Conservation (phyloP, 2,797 vertebrate species). For the Cetoscarus ocellatus region DNA sequence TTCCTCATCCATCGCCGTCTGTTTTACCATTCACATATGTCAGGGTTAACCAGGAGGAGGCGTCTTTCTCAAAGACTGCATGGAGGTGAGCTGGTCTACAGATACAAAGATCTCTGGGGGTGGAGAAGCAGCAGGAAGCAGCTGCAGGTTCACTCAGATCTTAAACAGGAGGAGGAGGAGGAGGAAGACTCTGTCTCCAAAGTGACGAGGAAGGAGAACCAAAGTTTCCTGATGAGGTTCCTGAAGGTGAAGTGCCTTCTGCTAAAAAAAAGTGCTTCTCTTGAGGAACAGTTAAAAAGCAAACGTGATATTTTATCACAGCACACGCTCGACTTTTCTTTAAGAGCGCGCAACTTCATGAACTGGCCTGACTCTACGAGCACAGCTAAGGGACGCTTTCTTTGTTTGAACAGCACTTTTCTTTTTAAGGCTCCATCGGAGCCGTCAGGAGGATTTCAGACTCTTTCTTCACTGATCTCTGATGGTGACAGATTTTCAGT, state of each 20-base stretch:
- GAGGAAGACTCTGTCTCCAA: conserved; percentile 21
- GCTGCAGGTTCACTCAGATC: too few relatives aligned
- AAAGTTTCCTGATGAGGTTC: conserved; percentile 50
- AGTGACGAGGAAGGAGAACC: conserved; percentile 37
- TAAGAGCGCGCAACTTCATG: too few relatives aligned
- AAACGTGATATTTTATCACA: not conserved
- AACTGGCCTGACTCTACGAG: conserved; percentile 10
- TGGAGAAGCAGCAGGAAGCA: too few relatives aligned
- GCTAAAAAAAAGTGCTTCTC: conserved; percentile 86
- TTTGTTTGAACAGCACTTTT: conserved; percentile 1
- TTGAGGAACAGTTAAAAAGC: conserved; percentile 63
- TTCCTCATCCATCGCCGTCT: conserved; percentile 70
- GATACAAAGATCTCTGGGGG: conserved; percentile 8
- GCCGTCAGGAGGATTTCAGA: too few relatives aligned
- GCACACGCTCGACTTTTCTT: too few relatives aligned
- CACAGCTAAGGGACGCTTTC: not conserved
- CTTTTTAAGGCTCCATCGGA: conserved; percentile 3
- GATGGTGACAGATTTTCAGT: conserved; percentile 5
- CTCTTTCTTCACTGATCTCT: conserved; percentile 47
- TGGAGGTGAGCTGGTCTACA: conserved; percentile 53
- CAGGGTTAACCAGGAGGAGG: conserved; percentile 84
- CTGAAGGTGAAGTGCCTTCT: conserved; percentile 82
- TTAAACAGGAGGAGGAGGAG: conserved; percentile 48
- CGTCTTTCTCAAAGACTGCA: conserved; percentile 76
- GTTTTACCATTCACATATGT: conserved; percentile 87